Percentiles rank a stretch among this genome's conserved stretches.
Evolutionary conservation across 2,113 vertebrate species (phyloP).

Genomic region (Vulpes lagopus): DNA sequence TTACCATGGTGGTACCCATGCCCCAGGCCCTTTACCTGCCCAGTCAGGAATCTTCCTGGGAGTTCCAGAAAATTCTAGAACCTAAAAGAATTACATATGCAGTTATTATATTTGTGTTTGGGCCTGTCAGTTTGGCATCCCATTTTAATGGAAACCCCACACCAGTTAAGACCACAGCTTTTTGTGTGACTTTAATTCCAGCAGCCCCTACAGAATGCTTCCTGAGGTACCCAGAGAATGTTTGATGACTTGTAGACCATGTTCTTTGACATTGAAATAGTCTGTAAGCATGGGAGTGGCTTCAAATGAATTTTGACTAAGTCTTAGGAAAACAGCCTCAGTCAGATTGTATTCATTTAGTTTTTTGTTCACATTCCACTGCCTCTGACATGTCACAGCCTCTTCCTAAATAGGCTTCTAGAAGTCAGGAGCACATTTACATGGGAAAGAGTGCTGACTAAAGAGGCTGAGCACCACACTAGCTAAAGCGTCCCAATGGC

Average conservation of each 20-base stretch:
- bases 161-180: background rate
- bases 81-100: background rate
- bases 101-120: background rate
- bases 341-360: constrained; percentile 4
- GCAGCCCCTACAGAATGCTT: background rate
- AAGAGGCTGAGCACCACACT: background rate
- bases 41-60: background rate
- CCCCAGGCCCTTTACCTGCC: background rate
- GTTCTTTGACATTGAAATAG: background rate
- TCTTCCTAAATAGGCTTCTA: background rate
- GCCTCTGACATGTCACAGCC: background rate
- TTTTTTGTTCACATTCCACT: constrained; percentile 7
- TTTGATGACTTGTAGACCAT: background rate
- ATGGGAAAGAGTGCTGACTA: background rate
- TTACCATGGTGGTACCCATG: background rate
- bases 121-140: background rate
- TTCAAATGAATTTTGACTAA: constrained; percentile 42
- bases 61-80: constrained; percentile 7
- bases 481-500: background rate
- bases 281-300: background rate
- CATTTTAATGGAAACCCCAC: background rate
- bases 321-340: background rate
- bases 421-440: background rate
- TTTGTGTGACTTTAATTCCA: background rate
- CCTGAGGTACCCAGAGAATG: background rate